Base-by-base conservation (phyloP, 1,140 invertebrate genomes). In the Cepaea nemoralis region DNA sequence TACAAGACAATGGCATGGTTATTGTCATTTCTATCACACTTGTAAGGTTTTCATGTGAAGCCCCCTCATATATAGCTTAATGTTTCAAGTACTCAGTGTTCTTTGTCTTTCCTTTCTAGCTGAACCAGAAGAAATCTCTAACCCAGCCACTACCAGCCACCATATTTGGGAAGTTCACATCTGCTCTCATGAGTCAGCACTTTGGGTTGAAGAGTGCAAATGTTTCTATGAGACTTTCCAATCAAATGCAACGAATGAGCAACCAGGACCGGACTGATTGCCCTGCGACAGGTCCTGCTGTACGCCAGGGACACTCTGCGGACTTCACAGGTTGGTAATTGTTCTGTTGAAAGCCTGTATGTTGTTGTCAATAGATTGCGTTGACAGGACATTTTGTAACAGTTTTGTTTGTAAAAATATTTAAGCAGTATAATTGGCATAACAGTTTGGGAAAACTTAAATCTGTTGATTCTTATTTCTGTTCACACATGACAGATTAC, bases 271-370 rank as follows among this genome's bases (percentile, higher is more conserved):
- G 31, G 69, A n/a, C 69, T 71, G 37, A 71, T 27, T 45, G 69
- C 3, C 19, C 40, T 71, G n/a, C 39, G 31, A 27, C 69, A 71
- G 37, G 40, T 45, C 69, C n/a, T 71, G 69, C 69, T 71, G 37
- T 71, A 71, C 31, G 40, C 40, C 24, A 37, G 2, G 3, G 69
- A 71, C 37, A 27, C 22, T 3, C 1, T 71, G 6, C 16, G 24
- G 19, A 24, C 69, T n/a, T 24, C 35, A 71, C 69, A 71, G 69
- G 69, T 71, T 27, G 22, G 33, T 55, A 14, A 24, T 39, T 16
- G 35, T 71, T 40, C 24, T 39, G 27, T 37, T 37, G 63, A 10
- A 67, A 31, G n/a, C n/a, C n/a, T n/a, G n/a, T n/a, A n/a, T n/a
- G n/a, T n/a, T n/a, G n/a, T n/a, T n/a, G n/a, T n/a, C n/a, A n/a